A percentile compares a stretch with the other conserved stretches of the same genome.
Evolutionary conservation across 1,140 invertebrate species (phyloP).

Genomic region (Diprion similis): DNA sequence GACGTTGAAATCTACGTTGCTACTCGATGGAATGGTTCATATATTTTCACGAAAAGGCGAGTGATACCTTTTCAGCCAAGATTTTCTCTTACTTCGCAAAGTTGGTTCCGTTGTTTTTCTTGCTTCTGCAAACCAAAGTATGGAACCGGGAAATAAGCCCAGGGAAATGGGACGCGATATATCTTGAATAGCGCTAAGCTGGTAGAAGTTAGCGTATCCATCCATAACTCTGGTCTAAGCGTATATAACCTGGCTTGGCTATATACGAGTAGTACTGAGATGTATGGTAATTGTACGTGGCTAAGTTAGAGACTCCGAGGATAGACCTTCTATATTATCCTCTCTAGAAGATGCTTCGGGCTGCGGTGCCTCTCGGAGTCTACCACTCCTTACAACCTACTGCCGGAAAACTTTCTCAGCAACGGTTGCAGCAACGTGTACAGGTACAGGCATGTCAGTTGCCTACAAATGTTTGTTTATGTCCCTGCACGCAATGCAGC

Average conservation of each 20-base stretch:
- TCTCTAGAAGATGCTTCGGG: constrained; percentile 42
- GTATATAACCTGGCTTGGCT: constrained; percentile 39
- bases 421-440: not conserved
- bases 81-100: too few relatives aligned
- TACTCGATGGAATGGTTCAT: too few relatives aligned
- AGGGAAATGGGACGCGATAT: not conserved
- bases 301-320: constrained; percentile 49
- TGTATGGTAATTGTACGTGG: constrained; percentile 56
- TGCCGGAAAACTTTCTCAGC: constrained; percentile 9
- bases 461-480: too few relatives aligned
- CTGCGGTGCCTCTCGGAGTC: constrained; percentile 46
- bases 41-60: too few relatives aligned
- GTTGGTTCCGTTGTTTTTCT: too few relatives aligned
- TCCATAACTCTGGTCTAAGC: constrained; percentile 47
- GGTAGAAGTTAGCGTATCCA: constrained; percentile 35
- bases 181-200: not conserved
- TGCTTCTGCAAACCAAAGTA: too few relatives aligned
- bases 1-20: too few relatives aligned
- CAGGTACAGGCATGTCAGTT: not conserved
- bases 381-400: constrained; percentile 47
- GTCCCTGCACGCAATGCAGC: too few relatives aligned
- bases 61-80: too few relatives aligned
- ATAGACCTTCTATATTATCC: not conserved
- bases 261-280: constrained; percentile 40
- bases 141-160: not conserved